Evolutionary conservation across 2,797 vertebrate species (phyloP).

Genomic region (Chiroxiphia lanceolata): DNA sequence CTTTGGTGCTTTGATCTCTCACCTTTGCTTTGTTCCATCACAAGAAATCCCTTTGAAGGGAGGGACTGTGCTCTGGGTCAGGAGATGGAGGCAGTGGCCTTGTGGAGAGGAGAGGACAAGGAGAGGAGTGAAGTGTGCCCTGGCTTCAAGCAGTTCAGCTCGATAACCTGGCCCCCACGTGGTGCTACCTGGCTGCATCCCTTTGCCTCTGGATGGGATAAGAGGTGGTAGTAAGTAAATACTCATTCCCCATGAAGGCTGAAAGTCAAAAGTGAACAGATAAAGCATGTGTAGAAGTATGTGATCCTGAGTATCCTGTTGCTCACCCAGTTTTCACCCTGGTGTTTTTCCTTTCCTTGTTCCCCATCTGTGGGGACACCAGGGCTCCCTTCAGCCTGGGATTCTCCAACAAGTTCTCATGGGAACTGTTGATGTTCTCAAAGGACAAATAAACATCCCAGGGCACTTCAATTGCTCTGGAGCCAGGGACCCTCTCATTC

Average conservation of each 20-base stretch:
- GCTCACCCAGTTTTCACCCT: background rate
- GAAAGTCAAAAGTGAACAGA: background rate
- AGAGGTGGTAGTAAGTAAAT: background rate
- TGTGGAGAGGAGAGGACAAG: background rate
- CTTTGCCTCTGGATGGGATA: background rate
- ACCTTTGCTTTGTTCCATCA: background rate
- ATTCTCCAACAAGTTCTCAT: conserved; percentile 31
- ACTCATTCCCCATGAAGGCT: background rate
- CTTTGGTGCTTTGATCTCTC: background rate
- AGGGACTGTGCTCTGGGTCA: background rate
- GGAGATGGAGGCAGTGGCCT: background rate
- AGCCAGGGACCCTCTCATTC: background rate
- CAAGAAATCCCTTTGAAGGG: background rate
- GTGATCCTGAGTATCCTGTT: background rate
- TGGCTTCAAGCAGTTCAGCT: background rate
- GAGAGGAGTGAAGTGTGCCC: background rate
- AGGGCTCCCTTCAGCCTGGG: background rate
- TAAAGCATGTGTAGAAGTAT: accelerated
- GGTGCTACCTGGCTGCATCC: background rate
- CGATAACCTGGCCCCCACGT: background rate
- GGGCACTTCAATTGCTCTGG: background rate
- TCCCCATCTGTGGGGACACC: background rate
- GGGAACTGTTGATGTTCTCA: background rate
- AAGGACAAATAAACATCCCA: conserved; percentile 39
- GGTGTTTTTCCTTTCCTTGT: background rate